Evolutionary conservation across 2,113 vertebrate species (phyloP), one percentile per base, ranked within the genome.

Genomic region (Pelmatolapia mariae): DNA sequence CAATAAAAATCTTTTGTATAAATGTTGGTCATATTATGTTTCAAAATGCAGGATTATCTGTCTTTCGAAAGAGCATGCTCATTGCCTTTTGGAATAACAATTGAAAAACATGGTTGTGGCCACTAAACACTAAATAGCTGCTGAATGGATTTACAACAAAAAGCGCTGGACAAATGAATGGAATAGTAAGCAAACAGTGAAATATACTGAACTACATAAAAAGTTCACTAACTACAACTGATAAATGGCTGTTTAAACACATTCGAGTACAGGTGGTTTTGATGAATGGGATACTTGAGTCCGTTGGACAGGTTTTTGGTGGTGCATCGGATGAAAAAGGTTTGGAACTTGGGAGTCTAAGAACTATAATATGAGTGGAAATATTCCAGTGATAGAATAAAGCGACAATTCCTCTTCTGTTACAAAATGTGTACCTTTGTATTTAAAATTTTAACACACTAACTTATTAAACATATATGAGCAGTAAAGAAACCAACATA

Each of bases 291-390:
- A 19, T 78, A 0, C 43, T 78, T 31, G 45, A 6, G 26, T 50
- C 0, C 2, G 0, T 52, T 18, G 9, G 26, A 18, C 26, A 78
- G 24, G 43, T 31, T 0, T 78, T 78, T 0, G 16, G 24, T 78
- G 22, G 13, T 9, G 11, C 31, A 38, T 38, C 7, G 36, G 68
- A 45, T 26, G n/a, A 26, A 26, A 73, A 26, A 7, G 13, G 66
- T 43, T 43, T 40, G 36, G 36, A 71, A 40, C 2, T 45, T 18
- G 5, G 9, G 1, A 73, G 9, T 73, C 13, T 73, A 73, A 47
- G 0, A 73, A 29, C 22, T 73, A 73, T 13, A 57, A 26, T 24
- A 13, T 7, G 68, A 73, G 68, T 73, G 13, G 22, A 73, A 73
- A 73, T 26, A 45, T 73, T 45, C 68, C 22, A 73, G 3, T 73